Evolutionary conservation across 92 coral and sea anemone genomes (phyloP), one percentile per base, ranked within the genome.

Genomic region (Heliopora coerulea): DNA sequence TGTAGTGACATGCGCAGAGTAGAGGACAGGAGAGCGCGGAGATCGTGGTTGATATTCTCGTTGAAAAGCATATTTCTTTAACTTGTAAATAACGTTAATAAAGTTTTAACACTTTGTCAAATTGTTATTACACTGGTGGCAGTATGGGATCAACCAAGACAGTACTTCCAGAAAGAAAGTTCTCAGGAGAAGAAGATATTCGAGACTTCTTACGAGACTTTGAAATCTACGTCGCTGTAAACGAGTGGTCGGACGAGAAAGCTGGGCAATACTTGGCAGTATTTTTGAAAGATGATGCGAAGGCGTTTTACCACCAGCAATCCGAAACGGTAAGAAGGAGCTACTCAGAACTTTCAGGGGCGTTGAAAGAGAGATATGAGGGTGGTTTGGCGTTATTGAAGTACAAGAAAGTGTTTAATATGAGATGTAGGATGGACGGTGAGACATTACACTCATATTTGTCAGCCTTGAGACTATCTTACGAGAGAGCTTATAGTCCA

Each of bases 351-450:
- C 57, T 83, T 24, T 78, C 75, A 24, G 65, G 62, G 31, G 87
- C 82, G 27, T 62, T 78, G 60, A 70, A 78, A 73, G 79, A 69
- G 64, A 78, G 87, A 63, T 83, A 83, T 41, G 83, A 78, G 78
- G 82, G 79, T 39, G 83, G 86, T 42, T 68, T 83, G 66, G 83
- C 83, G 14, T 74, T 83, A 72, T 56, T 83, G 30, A 83, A 78
- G 57, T 83, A 83, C 63, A 83, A 78, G 83, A 82, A 68, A 25
- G 78, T n/a, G 0, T 77, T 70, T 30, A 58, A 69, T 28, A 40
- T 46, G 9, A 57, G 83, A 28, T 27, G 18, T 59, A 39, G 60
- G 13, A 37, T 41, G 25, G 83, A 83, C 50, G 87, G 83, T 35
- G 86, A 82, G 62, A 65, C 81, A 18, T 48, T 83, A 12, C 87